These are phyloP conservation scores for Tetropium fuscum DNA, from an alignment of 2,888 invertebrate genomes.

Conservation along the genomic window DNA sequence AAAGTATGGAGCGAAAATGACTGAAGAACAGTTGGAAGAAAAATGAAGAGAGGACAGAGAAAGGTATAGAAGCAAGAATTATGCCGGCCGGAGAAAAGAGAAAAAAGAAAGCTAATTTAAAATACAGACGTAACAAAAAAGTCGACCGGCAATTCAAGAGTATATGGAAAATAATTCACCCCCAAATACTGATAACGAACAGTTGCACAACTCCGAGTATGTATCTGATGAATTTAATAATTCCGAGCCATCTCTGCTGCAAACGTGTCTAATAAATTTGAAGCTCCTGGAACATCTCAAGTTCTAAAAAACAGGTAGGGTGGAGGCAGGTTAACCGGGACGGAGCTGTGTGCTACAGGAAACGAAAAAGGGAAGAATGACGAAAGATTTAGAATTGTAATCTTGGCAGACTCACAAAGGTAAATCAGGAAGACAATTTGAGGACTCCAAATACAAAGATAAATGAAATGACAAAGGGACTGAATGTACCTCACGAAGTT, in stretches of 20 bases:
- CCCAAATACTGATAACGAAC: slow-evolving; percentile 13
- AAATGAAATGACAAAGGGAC: slow-evolving; percentile 1
- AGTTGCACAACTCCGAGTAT: slow-evolving; percentile 7
- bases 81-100: not conserved
- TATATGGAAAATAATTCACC: slow-evolving; percentile 14
- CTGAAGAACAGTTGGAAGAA: slow-evolving; percentile 9
- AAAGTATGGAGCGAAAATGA: slow-evolving; percentile 8
- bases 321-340: not conserved
- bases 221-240: slow-evolving; percentile 3
- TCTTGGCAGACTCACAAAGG: slow-evolving; percentile 1
- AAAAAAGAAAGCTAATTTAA: not conserved
- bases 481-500: slow-evolving; percentile 3
- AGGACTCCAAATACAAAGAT: slow-evolving; percentile 1
- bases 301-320: slow-evolving; percentile 9
- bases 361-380: not conserved
- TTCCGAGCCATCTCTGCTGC: not conserved
- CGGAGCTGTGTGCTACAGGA: not conserved
- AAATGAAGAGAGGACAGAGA: not conserved
- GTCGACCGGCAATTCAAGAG: slow-evolving; percentile 1
- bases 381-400: not conserved
- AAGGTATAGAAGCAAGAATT: not conserved
- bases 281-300: slow-evolving; percentile 14
- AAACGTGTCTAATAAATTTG: slow-evolving; percentile 7
- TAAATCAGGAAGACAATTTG: slow-evolving; percentile 1
- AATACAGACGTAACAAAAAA: slow-evolving; percentile 12